Evolutionary conservation across 2,888 invertebrate species (phyloP).

Genomic region (Lobophora halterata): DNA sequence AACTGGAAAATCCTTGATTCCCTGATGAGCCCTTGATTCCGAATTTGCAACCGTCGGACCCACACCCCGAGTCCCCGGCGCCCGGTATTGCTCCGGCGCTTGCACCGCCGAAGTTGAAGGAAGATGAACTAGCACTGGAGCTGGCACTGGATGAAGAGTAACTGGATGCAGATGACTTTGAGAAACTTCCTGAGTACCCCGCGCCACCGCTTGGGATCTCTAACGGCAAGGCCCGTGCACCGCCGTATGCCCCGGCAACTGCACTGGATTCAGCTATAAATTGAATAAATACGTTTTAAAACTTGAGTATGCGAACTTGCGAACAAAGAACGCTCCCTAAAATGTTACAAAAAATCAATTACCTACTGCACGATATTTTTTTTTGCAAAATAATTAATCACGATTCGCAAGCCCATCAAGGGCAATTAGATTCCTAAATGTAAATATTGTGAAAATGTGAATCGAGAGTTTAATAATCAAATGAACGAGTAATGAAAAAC

Average conservation of each 20-base stretch:
- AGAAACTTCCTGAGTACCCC: slow-evolving; percentile 69
- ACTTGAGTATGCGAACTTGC: neutral
- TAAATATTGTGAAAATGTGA: slow-evolving; percentile 3
- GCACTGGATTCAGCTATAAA: slow-evolving; percentile 56
- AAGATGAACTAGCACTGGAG: slow-evolving; percentile 58
- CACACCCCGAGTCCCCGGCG: slow-evolving; percentile 31
- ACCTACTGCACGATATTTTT: slow-evolving; percentile 2
- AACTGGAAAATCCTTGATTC: slow-evolving; percentile 13
- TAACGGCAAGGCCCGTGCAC: slow-evolving; percentile 43
- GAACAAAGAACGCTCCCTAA: no score
- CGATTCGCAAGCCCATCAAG: slow-evolving; percentile 11
- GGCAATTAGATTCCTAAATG: slow-evolving; percentile 17
- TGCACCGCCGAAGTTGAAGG: slow-evolving; percentile 56
- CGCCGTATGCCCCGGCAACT: slow-evolving; percentile 49
- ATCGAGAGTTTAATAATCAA: no score
- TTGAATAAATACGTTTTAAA: slow-evolving; percentile 7
- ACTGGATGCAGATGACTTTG: slow-evolving; percentile 67
- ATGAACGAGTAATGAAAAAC: slow-evolving; percentile 12
- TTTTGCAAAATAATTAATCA: neutral
- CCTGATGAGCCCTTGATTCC: slow-evolving; percentile 24
- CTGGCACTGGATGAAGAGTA: slow-evolving; percentile 68
- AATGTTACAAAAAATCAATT: no score
- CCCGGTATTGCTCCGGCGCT: slow-evolving; percentile 35
- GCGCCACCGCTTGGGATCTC: slow-evolving; percentile 46
- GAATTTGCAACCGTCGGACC: slow-evolving; percentile 36